These are phyloP conservation scores for mouse (Mus musculus) DNA, from an alignment of 2,113 vertebrate genomes.

Conservation along the genomic window GRCm39 chr14:30951501-30952000, in stretches of 20 bases:
- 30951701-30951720: background rate
- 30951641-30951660: background rate
- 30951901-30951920: background rate
- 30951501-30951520: background rate
- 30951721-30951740: background rate
- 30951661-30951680: background rate
- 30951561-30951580: constrained; percentile 4
- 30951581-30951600: background rate
- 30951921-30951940: background rate
- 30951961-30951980: background rate
- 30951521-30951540: constrained; percentile 52
- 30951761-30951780: background rate
- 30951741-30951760: background rate
- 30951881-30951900: background rate
- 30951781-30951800: background rate
- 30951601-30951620: background rate
- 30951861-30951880: too few species aligned
- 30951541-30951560: background rate
- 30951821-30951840: background rate
- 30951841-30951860: background rate
- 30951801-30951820: background rate
- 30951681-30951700: background rate
- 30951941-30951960: background rate
- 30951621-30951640: background rate
- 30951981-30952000: background rate